These are phyloP conservation scores for Drosophila guanche DNA, from an alignment of 1,140 invertebrate genomes.

Conservation along the genomic window DNA sequence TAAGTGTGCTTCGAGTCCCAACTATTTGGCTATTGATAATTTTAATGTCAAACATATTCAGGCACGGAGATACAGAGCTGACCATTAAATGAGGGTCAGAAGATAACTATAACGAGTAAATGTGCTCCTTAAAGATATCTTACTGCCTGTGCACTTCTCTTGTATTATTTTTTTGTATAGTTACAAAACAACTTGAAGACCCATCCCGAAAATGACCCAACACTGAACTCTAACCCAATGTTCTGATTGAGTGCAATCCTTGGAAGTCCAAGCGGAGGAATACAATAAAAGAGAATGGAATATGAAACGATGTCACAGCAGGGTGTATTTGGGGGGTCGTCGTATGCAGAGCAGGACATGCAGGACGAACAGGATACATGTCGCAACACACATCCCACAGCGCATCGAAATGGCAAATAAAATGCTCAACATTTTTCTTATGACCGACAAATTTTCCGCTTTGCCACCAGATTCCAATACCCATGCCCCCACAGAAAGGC, in stretches of 20 bases:
- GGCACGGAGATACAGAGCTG: too few relatives aligned
- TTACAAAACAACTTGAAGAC: not conserved
- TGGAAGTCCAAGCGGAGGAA: not conserved
- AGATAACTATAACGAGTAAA: too few relatives aligned
- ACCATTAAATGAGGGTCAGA: too few relatives aligned
- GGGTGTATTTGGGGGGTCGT: slow-evolving; percentile 22
- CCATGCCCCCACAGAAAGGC: not conserved
- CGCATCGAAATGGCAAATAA: slow-evolving; percentile 53
- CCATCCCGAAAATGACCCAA: not conserved
- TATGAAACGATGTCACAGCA: slow-evolving; percentile 42
- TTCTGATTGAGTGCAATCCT: slow-evolving; percentile 2
- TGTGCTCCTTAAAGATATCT: too few relatives aligned
- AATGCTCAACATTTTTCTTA: slow-evolving; percentile 50
- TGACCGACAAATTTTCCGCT: slow-evolving; percentile 58
- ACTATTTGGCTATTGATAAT: too few relatives aligned
- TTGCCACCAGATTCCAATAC: not conserved
- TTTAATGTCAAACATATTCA: too few relatives aligned
- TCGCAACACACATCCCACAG: slow-evolving; percentile 27
- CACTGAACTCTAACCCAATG: slow-evolving; percentile 24
- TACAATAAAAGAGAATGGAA: slow-evolving; percentile 20
- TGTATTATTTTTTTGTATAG: too few relatives aligned
- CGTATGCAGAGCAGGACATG: slow-evolving; percentile 23
- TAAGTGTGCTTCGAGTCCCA: too few relatives aligned
- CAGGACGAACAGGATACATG: not conserved
- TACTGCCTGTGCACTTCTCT: too few relatives aligned